These are phyloP conservation scores for Salvator merianae DNA, from an alignment of 2,113 vertebrate species.

Conservation along the genomic window DNA sequence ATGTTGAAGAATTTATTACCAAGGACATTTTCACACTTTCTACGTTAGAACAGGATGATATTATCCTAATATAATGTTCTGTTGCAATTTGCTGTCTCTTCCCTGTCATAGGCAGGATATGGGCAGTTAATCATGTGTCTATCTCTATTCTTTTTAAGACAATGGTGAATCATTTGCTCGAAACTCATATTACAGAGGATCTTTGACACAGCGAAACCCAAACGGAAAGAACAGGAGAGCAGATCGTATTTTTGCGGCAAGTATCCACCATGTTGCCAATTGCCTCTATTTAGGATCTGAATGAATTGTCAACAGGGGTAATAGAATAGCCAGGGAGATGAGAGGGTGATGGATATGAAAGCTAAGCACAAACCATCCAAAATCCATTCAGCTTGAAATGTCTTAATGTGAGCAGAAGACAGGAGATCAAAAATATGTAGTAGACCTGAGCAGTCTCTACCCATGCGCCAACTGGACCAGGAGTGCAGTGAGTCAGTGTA, in stretches of 20 bases:
- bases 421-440: not conserved
- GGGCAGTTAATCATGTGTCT: not conserved
- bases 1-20: not conserved
- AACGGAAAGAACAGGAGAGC: constrained; percentile 63
- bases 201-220: constrained; percentile 86
- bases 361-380: not conserved
- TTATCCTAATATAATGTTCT: not conserved
- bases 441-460: no score
- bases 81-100: not conserved
- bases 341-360: not conserved
- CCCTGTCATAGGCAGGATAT: not conserved
- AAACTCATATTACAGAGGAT: constrained; percentile 79
- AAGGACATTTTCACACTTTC: no score
- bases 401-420: not conserved
- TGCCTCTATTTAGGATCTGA: not conserved
- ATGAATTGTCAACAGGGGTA: not conserved
- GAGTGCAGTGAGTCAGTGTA: no score
- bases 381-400: not conserved
- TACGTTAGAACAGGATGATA: no score
- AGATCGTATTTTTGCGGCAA: constrained; percentile 72
- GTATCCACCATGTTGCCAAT: not conserved
- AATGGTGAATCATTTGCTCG: constrained; percentile 70
- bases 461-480: no score
- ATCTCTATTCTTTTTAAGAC: constrained; percentile 27
- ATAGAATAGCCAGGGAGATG: not conserved